A percentile compares a stretch with the other conserved stretches of the same genome.
phyloP scores from a whole-genome alignment of 2,113 vertebrate species.

The Plecturocebus donacophilus region DNA sequence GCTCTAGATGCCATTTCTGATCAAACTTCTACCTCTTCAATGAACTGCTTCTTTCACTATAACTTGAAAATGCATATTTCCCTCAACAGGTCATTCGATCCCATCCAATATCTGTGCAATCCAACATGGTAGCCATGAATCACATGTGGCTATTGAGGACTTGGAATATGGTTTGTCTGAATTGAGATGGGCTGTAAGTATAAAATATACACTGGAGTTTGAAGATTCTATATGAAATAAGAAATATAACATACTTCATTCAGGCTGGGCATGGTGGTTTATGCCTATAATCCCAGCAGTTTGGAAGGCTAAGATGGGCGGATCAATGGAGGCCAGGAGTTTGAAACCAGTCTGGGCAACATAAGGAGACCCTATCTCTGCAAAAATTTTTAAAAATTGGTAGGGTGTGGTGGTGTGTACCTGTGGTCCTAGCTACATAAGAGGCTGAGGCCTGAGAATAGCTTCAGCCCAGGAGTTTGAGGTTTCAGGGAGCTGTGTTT shows the following conservation, averaged over 20 bases:
- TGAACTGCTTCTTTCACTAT: not conserved
- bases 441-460: no score
- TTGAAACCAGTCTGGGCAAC: no score
- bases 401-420: no score
- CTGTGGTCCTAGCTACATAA: no score
- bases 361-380: no score
- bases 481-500: no score
- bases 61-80: not conserved
- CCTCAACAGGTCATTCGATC: not conserved
- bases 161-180: not conserved
- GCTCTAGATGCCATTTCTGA: not conserved
- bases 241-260: not conserved
- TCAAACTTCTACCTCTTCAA: not conserved
- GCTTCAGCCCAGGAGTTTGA: no score
- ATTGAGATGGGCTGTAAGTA: not conserved
- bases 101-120: not conserved
- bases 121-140: not conserved
- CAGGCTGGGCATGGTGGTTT: not conserved
- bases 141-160: not conserved
- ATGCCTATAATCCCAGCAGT: no score
- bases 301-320: no score
- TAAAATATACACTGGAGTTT: not conserved
- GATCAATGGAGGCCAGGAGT: no score
- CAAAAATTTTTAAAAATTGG: no score
- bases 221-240: not conserved